Percentiles rank a stretch among this genome's conserved stretches.
Conservation (phyloP, 2,797 vertebrate species). For the Buphagus erythrorhynchus region DNA sequence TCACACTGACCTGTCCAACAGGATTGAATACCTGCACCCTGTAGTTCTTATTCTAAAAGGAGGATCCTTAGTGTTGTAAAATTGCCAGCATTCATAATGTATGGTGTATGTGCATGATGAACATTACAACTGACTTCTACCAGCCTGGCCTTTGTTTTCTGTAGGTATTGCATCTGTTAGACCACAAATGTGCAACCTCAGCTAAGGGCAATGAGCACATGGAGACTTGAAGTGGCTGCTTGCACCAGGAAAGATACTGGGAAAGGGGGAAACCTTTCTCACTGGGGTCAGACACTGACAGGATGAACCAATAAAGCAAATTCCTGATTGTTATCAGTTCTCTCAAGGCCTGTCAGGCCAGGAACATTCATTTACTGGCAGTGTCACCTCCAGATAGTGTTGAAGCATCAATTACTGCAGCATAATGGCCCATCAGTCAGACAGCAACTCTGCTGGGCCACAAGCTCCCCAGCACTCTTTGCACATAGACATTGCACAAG, state of each 20-base stretch:
- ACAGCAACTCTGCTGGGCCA: not conserved
- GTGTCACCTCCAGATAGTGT: not conserved
- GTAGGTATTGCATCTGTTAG: not conserved
- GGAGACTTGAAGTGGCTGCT: not conserved
- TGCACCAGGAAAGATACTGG: not conserved
- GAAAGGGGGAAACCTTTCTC: not conserved
- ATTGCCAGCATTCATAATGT: not conserved
- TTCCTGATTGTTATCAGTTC: not conserved
- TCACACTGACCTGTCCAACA: not conserved
- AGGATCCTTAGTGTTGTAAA: not conserved
- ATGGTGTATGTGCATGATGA: not conserved
- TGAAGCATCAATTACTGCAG: not conserved
- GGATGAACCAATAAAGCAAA: not conserved
- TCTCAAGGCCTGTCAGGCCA: not conserved
- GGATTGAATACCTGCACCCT: fast-evolving
- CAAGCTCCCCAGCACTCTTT: not conserved
- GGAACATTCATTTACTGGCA: not conserved
- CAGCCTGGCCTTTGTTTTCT: not conserved
- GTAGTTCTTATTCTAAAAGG: not conserved
- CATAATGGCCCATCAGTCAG: not conserved
- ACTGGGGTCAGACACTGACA: not conserved
- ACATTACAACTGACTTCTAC: not conserved
- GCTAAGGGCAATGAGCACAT: fast-evolving
- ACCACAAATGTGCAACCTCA: not conserved
- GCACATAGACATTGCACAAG: not conserved